Percentiles rank a stretch among this genome's conserved stretches.
These are phyloP conservation scores for Cheilosia variabilis DNA, from an alignment of 2,888 invertebrate species.

Conservation along the genomic window DNA sequence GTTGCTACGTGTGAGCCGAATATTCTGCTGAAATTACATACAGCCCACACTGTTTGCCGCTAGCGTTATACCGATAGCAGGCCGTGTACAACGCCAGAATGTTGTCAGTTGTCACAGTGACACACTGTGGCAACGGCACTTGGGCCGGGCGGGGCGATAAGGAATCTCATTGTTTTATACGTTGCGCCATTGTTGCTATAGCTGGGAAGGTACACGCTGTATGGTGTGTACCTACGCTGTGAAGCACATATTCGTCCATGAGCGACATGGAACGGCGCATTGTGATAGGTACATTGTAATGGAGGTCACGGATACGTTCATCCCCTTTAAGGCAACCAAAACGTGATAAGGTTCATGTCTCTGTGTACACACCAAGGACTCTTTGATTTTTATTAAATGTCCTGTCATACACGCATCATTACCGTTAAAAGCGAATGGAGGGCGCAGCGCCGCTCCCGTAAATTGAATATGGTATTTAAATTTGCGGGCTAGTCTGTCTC, in stretches of 20 bases:
- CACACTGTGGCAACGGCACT: constrained; percentile 17
- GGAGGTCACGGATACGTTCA: constrained; percentile 57
- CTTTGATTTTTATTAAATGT: constrained; percentile 70
- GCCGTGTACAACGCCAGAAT: constrained; percentile 18
- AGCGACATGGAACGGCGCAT: constrained; percentile 16
- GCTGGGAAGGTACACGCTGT: neutral
- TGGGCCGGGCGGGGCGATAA: constrained; percentile 22
- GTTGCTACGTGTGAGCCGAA: constrained; percentile 40
- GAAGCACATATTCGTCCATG: constrained; percentile 36
- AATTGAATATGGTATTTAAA: constrained; percentile 68
- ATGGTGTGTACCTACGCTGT: constrained; percentile 15
- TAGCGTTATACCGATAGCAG: constrained; percentile 15
- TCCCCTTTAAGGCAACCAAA: constrained; percentile 14
- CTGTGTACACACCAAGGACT: constrained; percentile 40
- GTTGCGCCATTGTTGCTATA: no score
- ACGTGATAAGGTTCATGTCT: constrained; percentile 43
- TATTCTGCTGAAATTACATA: constrained; percentile 36
- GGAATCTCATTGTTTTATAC: neutral
- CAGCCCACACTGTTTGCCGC: constrained; percentile 43
- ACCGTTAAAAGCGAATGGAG: constrained; percentile 56
- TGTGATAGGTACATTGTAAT: constrained; percentile 30
- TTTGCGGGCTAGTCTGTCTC: constrained; percentile 41
- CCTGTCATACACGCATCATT: constrained; percentile 71
- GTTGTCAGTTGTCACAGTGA: constrained; percentile 47
- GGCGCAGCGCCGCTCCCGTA: constrained; percentile 46